phyloP scores from a whole-genome alignment of 2,888 invertebrate species.

The Caradrina clavipalpis region DNA sequence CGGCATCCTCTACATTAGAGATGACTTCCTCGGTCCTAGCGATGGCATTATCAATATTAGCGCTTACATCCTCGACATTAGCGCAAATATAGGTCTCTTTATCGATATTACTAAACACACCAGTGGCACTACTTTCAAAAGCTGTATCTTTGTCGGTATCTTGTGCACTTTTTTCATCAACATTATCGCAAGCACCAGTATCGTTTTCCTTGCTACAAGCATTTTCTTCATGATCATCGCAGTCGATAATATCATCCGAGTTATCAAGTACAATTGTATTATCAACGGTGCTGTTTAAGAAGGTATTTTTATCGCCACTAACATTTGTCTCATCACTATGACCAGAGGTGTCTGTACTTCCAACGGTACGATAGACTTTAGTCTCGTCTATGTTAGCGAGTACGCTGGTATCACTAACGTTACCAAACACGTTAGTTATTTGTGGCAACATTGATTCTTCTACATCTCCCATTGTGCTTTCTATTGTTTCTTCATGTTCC shows the following conservation, averaged over 20 bases:
- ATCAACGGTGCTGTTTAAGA: no score
- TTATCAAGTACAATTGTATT: background rate
- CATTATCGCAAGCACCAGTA: background rate
- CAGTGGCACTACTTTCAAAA: background rate
- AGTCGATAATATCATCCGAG: background rate
- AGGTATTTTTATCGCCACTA: background rate
- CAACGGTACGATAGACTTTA: background rate
- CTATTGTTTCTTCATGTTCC: background rate
- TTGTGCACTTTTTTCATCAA: background rate
- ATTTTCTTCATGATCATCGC: conserved; percentile 20
- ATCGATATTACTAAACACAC: background rate
- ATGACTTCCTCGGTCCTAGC: no score
- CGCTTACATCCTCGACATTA: background rate
- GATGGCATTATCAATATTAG: background rate
- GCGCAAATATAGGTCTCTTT: background rate
- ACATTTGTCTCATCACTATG: background rate
- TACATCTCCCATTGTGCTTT: background rate
- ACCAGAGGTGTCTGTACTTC: background rate
- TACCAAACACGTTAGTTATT: conserved; percentile 67
- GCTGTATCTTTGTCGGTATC: background rate
- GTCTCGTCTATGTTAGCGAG: conserved; percentile 19
- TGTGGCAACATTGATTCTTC: conserved; percentile 53
- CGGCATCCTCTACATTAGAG: no score
- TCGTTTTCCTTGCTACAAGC: background rate
- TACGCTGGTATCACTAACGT: conserved; percentile 44